Percentiles rank a stretch among this genome's conserved stretches.
phyloP scores from a whole-genome alignment of 1,140 invertebrate species.

The Solenopsis fugax region DNA sequence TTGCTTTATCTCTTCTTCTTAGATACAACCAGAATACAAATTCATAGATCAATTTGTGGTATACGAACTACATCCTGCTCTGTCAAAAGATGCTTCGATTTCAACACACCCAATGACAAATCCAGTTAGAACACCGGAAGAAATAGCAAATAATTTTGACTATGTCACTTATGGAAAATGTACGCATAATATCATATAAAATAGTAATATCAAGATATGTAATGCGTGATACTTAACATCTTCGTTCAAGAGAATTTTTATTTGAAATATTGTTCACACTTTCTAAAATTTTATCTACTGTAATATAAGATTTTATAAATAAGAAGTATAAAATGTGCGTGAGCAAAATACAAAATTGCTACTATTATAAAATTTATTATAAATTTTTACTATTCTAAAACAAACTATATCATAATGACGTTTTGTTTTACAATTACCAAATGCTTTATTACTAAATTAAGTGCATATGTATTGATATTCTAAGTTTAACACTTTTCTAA shows the following conservation, averaged over 20 bases:
- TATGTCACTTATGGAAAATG: constrained; percentile 91
- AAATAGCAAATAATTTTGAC: constrained; percentile 90
- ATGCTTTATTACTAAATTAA: neutral
- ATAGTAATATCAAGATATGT: neutral
- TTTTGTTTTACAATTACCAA: neutral
- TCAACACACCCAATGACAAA: constrained; percentile 80
- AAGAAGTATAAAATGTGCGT: neutral
- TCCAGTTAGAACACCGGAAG: constrained; percentile 69
- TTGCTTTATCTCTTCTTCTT: neutral
- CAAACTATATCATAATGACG: neutral
- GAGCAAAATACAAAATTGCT: neutral
- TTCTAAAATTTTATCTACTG: neutral
- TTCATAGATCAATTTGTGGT: constrained; percentile 81
- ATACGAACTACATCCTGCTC: constrained; percentile 84
- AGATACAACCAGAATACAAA: constrained; percentile 77
- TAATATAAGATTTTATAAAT: neutral
- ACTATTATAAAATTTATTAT: neutral
- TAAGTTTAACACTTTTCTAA: too few species aligned
- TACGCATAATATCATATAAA: constrained; percentile 53
- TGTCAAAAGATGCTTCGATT: constrained; percentile 74
- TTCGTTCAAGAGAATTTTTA: neutral
- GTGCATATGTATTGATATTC: neutral
- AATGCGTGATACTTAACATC: neutral
- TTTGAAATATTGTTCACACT: neutral
- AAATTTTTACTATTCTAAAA: neutral